Base-by-base conservation (phyloP, 2,797 vertebrate species). In the Siniperca undulata region DNA sequence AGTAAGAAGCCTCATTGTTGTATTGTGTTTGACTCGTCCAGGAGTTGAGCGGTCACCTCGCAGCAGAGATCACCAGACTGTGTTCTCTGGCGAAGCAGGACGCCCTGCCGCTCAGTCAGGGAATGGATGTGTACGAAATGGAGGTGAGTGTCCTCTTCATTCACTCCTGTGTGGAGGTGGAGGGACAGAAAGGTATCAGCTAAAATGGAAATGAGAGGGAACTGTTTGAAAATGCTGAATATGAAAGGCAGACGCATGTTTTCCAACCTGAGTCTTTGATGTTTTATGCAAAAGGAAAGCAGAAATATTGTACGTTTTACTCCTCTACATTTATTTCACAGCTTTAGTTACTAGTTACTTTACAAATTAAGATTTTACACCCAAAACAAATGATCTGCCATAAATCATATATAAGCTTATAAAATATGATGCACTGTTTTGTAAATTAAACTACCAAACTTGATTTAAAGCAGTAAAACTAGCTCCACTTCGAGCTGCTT, bases 41-140 rank as follows among this genome's bases (percentile, higher is more conserved):
- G 96, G 94, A 95, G 89, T 48, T 96, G 84, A 95, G 92, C 38
- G 82, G 86, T 62, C 92, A 91, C 76, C 90, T 96, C 12, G 92
- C 92, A 11, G 91, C 92, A 44, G 95, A 96, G 77, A 90, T 95
- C 85, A 91, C 88, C 67, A 90, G 90, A 61, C 83, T 95, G 42
- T 90, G 92, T 38, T 90, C 92, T 3, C 82, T 92, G 74, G 92
- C 90, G 7, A 90, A 92, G 61, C 90, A 90, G 68, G 91, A 93
- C 6, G 64, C 55, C 0, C 77, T 76, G 84, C 80, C 80, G 4
- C 78, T 90, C 66, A 64, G 82, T 42, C 93, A 82, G 72, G 81
- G 82, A 7, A 89, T 85, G 79, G 86, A 91, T n/a, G 46, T 72
- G 55, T 96, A 93, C n/a, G 92, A 95, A 48, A 84, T 95, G 85